Percentiles rank a stretch among this genome's conserved stretches.
These are phyloP conservation scores for Oryzaephilus surinamensis DNA, from an alignment of 1,140 invertebrate species.

Conservation along the genomic window DNA sequence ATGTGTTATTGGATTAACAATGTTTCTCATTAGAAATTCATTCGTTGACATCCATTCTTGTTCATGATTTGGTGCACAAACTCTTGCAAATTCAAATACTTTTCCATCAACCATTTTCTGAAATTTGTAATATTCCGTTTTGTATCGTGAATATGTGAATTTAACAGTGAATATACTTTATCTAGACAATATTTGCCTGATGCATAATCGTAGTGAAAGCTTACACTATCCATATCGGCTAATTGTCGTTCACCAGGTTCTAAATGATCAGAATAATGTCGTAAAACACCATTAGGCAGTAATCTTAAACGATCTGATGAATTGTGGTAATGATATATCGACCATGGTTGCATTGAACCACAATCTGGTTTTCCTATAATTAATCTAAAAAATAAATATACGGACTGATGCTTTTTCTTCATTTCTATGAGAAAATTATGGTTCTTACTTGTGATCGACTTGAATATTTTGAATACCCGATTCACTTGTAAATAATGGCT, in stretches of 20 bases:
- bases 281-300: conserved; percentile 53
- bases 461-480: conserved; percentile 42
- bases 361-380: conserved; percentile 59
- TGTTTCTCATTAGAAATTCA: conserved; percentile 58
- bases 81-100: conserved; percentile 53
- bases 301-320: conserved; percentile 51
- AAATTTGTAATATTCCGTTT: conserved; percentile 3
- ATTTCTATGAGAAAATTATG: background rate
- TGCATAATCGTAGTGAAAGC: conserved; percentile 56
- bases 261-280: conserved; percentile 53
- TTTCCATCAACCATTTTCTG: conserved; percentile 33
- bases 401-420: background rate
- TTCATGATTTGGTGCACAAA: conserved; percentile 59
- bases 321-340: conserved; percentile 55
- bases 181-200: conserved; percentile 69
- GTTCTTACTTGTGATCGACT: conserved; percentile 34
- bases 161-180: conserved; percentile 44
- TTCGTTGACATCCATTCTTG: conserved; percentile 56
- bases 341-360: conserved; percentile 55
- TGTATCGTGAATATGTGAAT: background rate
- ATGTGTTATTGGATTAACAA: conserved; percentile 65
- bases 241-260: conserved; percentile 38
- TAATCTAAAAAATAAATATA: conserved; percentile 35
- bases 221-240: conserved; percentile 36
- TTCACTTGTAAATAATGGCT: conserved; percentile 50